Base-by-base conservation (phyloP, 2,888 invertebrate genomes). In the Thera obeliscata region DNA sequence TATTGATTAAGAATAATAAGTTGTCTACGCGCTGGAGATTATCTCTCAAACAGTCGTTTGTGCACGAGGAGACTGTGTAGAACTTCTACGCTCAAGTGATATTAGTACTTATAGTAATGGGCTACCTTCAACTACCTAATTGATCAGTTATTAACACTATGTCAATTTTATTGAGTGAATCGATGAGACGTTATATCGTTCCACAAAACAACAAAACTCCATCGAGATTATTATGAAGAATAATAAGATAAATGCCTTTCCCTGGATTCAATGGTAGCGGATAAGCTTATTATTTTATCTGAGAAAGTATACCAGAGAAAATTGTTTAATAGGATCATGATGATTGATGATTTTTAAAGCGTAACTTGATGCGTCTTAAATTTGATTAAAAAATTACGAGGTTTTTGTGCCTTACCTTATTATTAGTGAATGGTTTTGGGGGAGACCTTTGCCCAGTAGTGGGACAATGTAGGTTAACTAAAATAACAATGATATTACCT, bases 341-440 rank as follows among this genome's bases (percentile, higher is more conserved):
- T 52, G 52, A 33, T 52, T 52, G 33, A 52, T 52, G 52, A 52
- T 52, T 52, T 3, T 52, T 52, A 33, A 33, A 49, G n/a, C 22
- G 4, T 33, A 8, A 52, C 43, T 43, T 9, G 43, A 46, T 46
- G 6, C 43, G 41, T 2, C 6, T 41, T 41, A 38, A 7, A 43
- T 43, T 43, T 22, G 22, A 22, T 22, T 22, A 38, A 38, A 38
- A 38, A 38, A 6, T 38, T 38, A 38, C 38, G 6, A 38, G 38
- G 38, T 38, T 38, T 5, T 22, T 22, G 22, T 22, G 22, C 22
- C 22, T 22, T 22, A 22, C 22, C 22, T 22, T 22, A 22, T 22
- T 22, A 22, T 22, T 22, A 22, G 22, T 22, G 22, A 22, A 22
- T 1, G 22, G 22, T 22, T 22, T 22, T 22, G 22, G 22, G 22